A percentile compares a stretch with the other conserved stretches of the same genome.
These are phyloP conservation scores for Sclerodermus sp. DNA, from an alignment of 2,888 invertebrate species.

Conservation along the genomic window DNA sequence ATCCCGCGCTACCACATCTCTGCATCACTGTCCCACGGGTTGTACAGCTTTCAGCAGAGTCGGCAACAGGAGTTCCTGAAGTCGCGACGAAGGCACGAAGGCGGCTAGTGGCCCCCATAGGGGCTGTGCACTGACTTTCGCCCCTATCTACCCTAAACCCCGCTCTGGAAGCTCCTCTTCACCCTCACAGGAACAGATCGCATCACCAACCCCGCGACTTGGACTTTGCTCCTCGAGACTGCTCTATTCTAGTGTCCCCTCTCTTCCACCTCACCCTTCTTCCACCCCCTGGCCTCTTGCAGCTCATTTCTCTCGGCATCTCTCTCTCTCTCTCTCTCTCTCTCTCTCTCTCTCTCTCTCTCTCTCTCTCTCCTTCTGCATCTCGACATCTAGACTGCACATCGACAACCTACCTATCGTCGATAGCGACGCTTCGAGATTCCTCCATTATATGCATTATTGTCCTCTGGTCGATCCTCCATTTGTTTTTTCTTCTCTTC, in stretches of 20 bases:
- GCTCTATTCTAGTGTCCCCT: too few relatives aligned
- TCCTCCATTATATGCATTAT: too few relatives aligned
- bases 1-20: too few relatives aligned
- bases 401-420: too few relatives aligned
- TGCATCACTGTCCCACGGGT: constrained; percentile 16
- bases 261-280: too few relatives aligned
- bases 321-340: constrained; percentile 12
- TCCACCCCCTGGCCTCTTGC: constrained; percentile 2
- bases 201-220: constrained; percentile 16
- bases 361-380: too few relatives aligned
- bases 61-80: constrained; percentile 51
- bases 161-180: constrained; percentile 33
- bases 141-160: constrained; percentile 44
- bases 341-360: too few relatives aligned
- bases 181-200: constrained; percentile 26
- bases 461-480: too few relatives aligned
- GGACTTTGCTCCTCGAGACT: constrained; percentile 9
- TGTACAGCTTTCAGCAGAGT: constrained; percentile 51
- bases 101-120: constrained; percentile 53
- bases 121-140: constrained; percentile 53
- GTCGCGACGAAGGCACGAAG: constrained; percentile 47
- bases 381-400: too few relatives aligned
- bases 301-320: constrained; percentile 13
- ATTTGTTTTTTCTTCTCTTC: too few relatives aligned
- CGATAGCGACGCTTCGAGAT: too few relatives aligned